Evolutionary conservation across 2,113 vertebrate genomes (phyloP).

Genomic region (Ailuropoda melanoleuca): DNA sequence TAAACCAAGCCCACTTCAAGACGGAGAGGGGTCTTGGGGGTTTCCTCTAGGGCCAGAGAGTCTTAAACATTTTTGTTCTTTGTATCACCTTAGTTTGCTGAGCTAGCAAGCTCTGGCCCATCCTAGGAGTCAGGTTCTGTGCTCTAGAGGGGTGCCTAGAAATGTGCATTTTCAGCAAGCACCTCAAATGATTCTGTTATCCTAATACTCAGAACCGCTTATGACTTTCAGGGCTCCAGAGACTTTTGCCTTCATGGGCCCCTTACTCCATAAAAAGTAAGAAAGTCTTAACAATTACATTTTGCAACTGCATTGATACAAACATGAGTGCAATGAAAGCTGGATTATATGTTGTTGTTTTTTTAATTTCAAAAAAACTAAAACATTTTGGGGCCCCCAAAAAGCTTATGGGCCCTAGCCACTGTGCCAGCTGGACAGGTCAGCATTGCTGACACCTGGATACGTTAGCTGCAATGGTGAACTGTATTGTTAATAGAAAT

Average conservation of each 20-base stretch:
- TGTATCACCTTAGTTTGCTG: background rate
- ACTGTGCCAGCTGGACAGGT: background rate
- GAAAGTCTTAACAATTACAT: background rate
- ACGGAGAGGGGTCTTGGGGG: background rate
- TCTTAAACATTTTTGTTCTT: background rate
- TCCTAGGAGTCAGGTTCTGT: background rate
- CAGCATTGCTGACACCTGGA: background rate
- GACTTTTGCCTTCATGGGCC: background rate
- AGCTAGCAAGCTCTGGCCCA: background rate
- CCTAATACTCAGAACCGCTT: background rate
- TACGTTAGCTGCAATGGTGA: background rate
- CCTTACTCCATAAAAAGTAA: background rate
- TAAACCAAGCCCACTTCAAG: background rate
- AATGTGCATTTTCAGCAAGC: background rate
- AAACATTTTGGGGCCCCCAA: background rate
- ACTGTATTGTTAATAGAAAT: constrained; percentile 82
- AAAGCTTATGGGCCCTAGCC: background rate
- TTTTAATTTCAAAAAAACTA: background rate
- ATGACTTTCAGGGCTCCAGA: background rate
- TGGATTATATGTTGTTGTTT: background rate
- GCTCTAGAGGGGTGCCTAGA: background rate
- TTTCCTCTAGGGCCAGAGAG: background rate
- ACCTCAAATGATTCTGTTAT: background rate
- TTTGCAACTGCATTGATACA: background rate
- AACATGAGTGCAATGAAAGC: background rate